Base-by-base conservation (phyloP, 2,888 invertebrate species). In the Athalia rosae region DNA sequence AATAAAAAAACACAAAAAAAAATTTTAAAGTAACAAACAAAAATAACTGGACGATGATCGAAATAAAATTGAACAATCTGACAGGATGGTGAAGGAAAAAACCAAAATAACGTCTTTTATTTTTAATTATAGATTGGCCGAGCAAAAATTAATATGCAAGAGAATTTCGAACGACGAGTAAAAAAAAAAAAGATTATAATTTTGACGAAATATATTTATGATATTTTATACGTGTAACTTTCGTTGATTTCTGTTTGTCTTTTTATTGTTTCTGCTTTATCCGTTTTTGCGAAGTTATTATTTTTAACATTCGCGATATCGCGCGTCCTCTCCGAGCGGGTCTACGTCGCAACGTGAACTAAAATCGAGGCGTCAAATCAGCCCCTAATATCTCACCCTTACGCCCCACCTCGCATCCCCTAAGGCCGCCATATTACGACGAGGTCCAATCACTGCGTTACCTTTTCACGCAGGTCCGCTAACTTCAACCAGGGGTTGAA, bases 271-370 rank as follows among this genome's bases (percentile, higher is more conserved):
- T 45, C 3, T 45, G 4, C 41, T 45, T 59, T 15, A 13, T 28
- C 2, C 59, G 4, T 4, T 59, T 8, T 13, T 13, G 15, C 8
- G 3, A 15, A 4, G n/a, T 59, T 59, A 4, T 6, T 59, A 13
- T 4, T n/a, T 59, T n/a, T 13, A 43, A 1, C 0, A n/a, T n/a
- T 63, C 7, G 9, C 47, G n/a, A 6, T 4, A 48, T 13, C 50
- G 15, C 67, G 63, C 67, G 67, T 41, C 9, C 53, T n/a, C 45
- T 73, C 59, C n/a, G 89, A 85, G 87, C 88, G 87, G 89, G 90
- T 88, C 91, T 91, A 91, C 91, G 90, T 90, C 91, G 91, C 90
- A 89, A 88, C 87, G 89, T 89, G 87, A 90, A 91, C 91, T 91
- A 90, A 90, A 85, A 86, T 85, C 83, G 86, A 83, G 87, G 85